A percentile compares a stretch with the other conserved stretches of the same genome.
These are phyloP conservation scores for Orthonychiurus folsomi DNA, from an alignment of 2,888 invertebrate genomes.

Conservation along the genomic window DNA sequence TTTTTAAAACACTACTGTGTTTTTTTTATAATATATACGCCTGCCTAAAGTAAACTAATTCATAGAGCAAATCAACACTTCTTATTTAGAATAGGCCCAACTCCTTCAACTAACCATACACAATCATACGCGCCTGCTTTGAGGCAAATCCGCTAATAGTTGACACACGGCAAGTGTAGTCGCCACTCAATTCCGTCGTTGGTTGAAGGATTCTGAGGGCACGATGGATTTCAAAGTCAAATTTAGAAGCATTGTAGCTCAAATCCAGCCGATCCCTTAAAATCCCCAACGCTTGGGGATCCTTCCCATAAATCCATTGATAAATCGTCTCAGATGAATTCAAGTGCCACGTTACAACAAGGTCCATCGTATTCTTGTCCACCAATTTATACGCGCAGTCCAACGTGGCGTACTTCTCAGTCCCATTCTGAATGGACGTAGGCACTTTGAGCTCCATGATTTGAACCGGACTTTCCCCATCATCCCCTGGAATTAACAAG, in stretches of 20 bases:
- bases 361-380: neutral
- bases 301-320: conserved; percentile 7
- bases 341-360: conserved; percentile 4
- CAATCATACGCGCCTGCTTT: neutral
- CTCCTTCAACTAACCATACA: conserved; percentile 10
- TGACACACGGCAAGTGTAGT: conserved; percentile 8
- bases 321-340: conserved; percentile 6
- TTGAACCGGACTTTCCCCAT: neutral
- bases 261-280: neutral
- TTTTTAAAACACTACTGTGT: too few relatives aligned
- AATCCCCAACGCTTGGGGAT: neutral
- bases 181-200: conserved; percentile 10
- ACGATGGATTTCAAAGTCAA: conserved; percentile 9
- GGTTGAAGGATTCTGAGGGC: conserved; percentile 8
- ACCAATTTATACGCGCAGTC: conserved; percentile 7
- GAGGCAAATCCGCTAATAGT: conserved; percentile 3
- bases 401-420: neutral
- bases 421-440: conserved; percentile 7
- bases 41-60: neutral
- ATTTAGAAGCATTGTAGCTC: conserved; percentile 2
- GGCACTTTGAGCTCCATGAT: conserved; percentile 7
- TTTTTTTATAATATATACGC: neutral
- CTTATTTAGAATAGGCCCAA: neutral
- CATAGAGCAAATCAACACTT: neutral
- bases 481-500: neutral